Evolutionary conservation across 2,888 invertebrate genomes (phyloP).

Genomic region (Watsonalla binaria): DNA sequence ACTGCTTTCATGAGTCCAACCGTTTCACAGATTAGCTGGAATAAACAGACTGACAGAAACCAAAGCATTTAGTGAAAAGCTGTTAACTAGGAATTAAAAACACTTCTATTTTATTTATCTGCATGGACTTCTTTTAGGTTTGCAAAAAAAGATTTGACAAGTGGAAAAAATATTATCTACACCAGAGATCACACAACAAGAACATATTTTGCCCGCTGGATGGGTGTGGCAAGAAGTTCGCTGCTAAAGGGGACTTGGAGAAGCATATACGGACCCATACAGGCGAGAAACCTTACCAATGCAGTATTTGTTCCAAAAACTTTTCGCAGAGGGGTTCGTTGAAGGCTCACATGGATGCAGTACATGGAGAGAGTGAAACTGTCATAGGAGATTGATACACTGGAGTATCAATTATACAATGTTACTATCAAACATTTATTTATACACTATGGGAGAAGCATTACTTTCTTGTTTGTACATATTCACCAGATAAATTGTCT

Average conservation of each 20-base stretch:
- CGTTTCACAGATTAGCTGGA: no score
- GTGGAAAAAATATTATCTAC: constrained; percentile 53
- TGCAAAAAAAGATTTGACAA: constrained; percentile 48
- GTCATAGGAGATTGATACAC: neutral
- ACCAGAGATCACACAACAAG: constrained; percentile 52
- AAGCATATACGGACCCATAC: constrained; percentile 64
- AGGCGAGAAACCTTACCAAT: constrained; percentile 56
- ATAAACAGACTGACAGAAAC: no score
- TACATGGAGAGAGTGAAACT: constrained; percentile 25
- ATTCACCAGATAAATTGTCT: no score
- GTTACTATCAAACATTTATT: no score
- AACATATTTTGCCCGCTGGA: constrained; percentile 39
- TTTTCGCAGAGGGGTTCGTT: constrained; percentile 55
- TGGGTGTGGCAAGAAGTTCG: constrained; percentile 53
- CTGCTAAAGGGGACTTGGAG: constrained; percentile 54
- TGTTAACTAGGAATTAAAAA: no score
- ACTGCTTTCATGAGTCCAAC: no score
- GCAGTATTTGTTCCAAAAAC: constrained; percentile 43
- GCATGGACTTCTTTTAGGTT: constrained; percentile 33
- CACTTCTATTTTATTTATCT: neutral
- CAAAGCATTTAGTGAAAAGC: no score
- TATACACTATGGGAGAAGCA: no score
- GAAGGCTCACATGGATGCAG: constrained; percentile 37
- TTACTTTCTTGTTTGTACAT: no score
- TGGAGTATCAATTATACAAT: neutral